phyloP scores from a whole-genome alignment of 2,113 vertebrate genomes.

The Climacteris rufus region DNA sequence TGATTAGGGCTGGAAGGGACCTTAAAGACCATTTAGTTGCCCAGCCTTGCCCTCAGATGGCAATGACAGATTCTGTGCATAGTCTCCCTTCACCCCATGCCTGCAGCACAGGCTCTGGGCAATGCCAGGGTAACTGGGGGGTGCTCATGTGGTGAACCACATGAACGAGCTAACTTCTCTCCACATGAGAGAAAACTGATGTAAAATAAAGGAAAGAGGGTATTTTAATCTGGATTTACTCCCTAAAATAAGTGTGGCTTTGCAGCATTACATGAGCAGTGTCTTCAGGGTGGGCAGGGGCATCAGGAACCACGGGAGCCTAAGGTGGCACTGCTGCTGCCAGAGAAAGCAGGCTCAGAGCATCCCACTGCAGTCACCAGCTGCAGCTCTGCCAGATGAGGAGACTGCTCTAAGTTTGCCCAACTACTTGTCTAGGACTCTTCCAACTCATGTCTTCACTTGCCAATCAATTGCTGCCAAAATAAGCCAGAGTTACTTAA shows the following conservation, averaged over 20 bases:
- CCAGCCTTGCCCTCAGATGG: not conserved
- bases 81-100: not conserved
- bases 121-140: not conserved
- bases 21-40: not conserved
- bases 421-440: not conserved
- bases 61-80: not conserved
- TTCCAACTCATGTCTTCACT: not conserved
- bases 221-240: not conserved
- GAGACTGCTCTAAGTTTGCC: not conserved
- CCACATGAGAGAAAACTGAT: not conserved
- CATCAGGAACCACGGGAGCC: not conserved
- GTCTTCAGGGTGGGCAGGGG: not conserved
- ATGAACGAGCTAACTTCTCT: not conserved
- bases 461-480: not conserved
- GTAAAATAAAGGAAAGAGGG: not conserved
- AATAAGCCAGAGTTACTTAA: not conserved
- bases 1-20: not conserved
- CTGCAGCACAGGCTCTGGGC: not conserved
- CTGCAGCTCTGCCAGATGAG: not conserved
- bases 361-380: fast-evolving
- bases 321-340: not conserved
- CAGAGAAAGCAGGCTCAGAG: not conserved
- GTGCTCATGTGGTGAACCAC: not conserved
- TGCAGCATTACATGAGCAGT: not conserved
- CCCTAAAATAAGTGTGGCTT: not conserved